Evolutionary conservation across 2,797 vertebrate genomes (phyloP).

Genomic region (Dendrocincla tyrannina): DNA sequence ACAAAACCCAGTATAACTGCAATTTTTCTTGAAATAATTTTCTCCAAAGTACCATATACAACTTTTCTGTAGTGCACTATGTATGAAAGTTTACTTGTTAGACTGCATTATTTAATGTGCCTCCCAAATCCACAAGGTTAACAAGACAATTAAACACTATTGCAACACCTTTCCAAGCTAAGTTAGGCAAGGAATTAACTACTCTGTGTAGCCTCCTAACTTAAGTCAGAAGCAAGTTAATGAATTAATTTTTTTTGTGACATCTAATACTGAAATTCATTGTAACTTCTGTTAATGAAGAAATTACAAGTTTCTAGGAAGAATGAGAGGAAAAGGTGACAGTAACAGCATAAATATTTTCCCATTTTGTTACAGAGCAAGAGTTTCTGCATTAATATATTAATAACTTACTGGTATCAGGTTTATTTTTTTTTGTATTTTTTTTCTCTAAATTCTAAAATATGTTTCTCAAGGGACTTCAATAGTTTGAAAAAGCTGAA

Average conservation of each 20-base stretch:
- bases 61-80: background rate
- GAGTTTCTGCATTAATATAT: constrained; percentile 15
- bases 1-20: background rate
- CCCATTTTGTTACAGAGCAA: background rate
- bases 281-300: background rate
- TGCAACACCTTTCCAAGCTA: background rate
- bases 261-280: background rate
- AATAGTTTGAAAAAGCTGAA: constrained; percentile 41
- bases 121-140: background rate
- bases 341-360: background rate
- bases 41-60: background rate
- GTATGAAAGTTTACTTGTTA: background rate
- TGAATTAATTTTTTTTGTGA: background rate
- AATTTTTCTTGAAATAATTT: background rate
- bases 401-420: constrained; percentile 46
- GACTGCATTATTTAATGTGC: background rate
- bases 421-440: constrained; percentile 51
- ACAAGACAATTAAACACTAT: background rate
- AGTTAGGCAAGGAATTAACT: background rate
- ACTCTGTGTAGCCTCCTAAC: background rate
- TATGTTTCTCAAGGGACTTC: constrained; percentile 45
- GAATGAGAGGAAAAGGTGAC: background rate
- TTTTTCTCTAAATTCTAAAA: constrained; percentile 51
- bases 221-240: background rate
- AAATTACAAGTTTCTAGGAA: background rate